Evolutionary conservation across 2,888 invertebrate species (phyloP).

Genomic region (Chaetogeoica ovagalla): DNA sequence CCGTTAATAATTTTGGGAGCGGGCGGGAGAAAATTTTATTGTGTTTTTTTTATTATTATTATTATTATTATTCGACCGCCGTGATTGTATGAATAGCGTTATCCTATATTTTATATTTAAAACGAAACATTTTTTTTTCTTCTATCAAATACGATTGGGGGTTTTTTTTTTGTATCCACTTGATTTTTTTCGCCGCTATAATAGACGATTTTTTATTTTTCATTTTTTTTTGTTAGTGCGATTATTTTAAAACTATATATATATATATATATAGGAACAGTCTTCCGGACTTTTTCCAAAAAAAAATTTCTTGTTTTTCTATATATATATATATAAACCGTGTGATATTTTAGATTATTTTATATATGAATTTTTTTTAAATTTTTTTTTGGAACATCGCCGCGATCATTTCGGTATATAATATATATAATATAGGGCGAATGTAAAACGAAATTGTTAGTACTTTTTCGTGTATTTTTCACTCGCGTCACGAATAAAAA

Average conservation of each 20-base stretch:
- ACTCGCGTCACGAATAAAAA: too few relatives aligned
- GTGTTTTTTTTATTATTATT: not conserved
- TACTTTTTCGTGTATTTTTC: too few relatives aligned
- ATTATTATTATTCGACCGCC: too few relatives aligned
- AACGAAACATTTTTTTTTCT: not conserved
- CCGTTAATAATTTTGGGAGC: not conserved
- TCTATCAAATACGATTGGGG: not conserved
- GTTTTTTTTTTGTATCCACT: not conserved
- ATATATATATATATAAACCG: constrained; percentile 2
- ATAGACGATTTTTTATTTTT: constrained; percentile 15
- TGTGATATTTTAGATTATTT: constrained; percentile 31
- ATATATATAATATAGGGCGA: too few relatives aligned
- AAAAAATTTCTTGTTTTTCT: not conserved
- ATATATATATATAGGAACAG: constrained; percentile 1
- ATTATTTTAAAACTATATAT: constrained; percentile 16
- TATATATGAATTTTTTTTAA: too few relatives aligned
- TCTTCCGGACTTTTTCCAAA: constrained; percentile 48
- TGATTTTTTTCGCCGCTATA: constrained; percentile 39
- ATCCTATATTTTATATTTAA: constrained; percentile 13
- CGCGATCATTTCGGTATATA: too few relatives aligned
- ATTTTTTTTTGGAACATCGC: too few relatives aligned
- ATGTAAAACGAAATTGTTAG: too few relatives aligned
- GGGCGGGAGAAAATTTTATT: constrained; percentile 38
- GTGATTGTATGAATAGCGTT: constrained; percentile 11
- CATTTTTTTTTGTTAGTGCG: constrained; percentile 9